Evolutionary conservation across 2,888 invertebrate species (phyloP).

Genomic region (Atherix ibis): DNA sequence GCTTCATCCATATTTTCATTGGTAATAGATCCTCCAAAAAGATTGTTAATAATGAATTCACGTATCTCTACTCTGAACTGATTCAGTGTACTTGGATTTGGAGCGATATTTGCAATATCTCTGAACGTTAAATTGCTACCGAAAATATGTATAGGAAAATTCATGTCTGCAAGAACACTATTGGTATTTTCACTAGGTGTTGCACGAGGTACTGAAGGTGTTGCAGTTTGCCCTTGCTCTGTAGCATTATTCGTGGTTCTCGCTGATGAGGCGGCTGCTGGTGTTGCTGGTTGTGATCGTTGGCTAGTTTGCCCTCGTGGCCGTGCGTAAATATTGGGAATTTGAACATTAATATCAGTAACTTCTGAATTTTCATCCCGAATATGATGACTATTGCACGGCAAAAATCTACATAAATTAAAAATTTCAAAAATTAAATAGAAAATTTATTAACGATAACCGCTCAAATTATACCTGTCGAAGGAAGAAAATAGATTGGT

Average conservation of each 20-base stretch:
- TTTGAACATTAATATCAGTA: conserved; percentile 4
- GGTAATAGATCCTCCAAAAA: conserved; percentile 24
- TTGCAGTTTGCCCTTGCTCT: too few relatives aligned
- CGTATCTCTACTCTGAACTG: conserved; percentile 21
- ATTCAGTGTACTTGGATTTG: conserved; percentile 13
- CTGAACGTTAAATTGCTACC: conserved; percentile 12
- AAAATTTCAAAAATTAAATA: too few relatives aligned
- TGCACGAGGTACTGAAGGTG: conserved; percentile 7
- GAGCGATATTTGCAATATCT: conserved; percentile 11
- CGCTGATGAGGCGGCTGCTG: conserved; percentile 5
- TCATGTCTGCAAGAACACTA: conserved; percentile 7
- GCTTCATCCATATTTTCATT: conserved; percentile 21
- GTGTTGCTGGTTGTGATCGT: conserved; percentile 11
- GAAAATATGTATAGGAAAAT: conserved; percentile 12
- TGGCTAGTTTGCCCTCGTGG: conserved; percentile 7
- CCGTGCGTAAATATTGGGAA: conserved; percentile 4
- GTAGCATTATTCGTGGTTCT: conserved; percentile 9
- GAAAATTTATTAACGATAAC: neutral
- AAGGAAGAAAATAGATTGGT: conserved; percentile 29
- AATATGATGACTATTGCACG: conserved; percentile 56
- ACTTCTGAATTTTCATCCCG: conserved; percentile 28
- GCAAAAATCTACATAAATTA: conserved; percentile 38
- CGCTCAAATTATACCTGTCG: conserved; percentile 18
- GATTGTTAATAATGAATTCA: conserved; percentile 18
- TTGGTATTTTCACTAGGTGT: conserved; percentile 3